These are phyloP conservation scores for Meda fulgida DNA, from an alignment of 2,797 vertebrate genomes.

Conservation along the genomic window DNA sequence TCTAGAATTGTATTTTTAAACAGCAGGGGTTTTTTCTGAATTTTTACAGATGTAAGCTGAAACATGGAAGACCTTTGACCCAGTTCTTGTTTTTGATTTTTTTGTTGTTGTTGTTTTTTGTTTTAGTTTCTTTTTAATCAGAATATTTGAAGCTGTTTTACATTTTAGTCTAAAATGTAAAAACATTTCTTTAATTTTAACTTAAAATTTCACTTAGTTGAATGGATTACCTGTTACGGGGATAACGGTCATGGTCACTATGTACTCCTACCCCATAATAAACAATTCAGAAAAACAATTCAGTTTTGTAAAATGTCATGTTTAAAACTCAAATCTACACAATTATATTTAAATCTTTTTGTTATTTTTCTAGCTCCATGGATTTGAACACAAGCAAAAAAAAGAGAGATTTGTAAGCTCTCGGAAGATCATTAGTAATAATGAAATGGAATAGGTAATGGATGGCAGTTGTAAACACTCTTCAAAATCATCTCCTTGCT, in stretches of 20 bases:
- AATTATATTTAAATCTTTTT: too few relatives aligned
- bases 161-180: neutral
- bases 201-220: neutral
- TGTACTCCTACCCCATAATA: neutral
- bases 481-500: neutral
- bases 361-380: too few relatives aligned
- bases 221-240: neutral
- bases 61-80: neutral
- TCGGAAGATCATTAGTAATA: too few relatives aligned
- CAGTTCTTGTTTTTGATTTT: neutral
- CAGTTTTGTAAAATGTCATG: too few relatives aligned
- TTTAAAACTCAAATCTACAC: too few relatives aligned
- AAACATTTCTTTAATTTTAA: neutral
- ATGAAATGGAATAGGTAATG: too few relatives aligned
- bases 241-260: neutral
- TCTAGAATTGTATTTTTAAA: neutral
- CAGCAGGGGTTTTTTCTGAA: neutral
- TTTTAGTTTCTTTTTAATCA: neutral
- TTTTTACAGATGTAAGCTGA: neutral
- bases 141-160: neutral
- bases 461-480: neutral
- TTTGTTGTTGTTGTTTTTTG: neutral
- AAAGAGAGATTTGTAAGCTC: too few relatives aligned
- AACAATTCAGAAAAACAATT: too few relatives aligned
- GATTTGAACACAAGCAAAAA: too few relatives aligned